These are phyloP conservation scores for Phaethornis superciliosus DNA, from an alignment of 2,113 vertebrate species.

Conservation along the genomic window DNA sequence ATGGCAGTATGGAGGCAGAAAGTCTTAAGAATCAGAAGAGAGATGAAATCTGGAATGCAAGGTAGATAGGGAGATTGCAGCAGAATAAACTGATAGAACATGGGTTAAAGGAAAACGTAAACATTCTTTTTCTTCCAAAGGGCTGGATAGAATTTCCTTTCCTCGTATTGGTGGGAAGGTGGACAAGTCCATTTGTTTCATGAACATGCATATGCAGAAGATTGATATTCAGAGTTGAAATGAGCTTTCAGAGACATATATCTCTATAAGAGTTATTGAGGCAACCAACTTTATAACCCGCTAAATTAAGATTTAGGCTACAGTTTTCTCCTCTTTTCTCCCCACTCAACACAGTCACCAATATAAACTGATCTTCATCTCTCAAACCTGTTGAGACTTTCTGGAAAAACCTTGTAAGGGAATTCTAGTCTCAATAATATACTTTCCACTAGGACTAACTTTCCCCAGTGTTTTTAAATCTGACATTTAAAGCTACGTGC, in stretches of 20 bases:
- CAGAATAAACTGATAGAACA: not conserved
- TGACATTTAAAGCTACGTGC: constrained; percentile 48
- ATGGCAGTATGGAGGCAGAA: not conserved
- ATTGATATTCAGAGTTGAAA: not conserved
- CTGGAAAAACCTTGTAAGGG: not conserved
- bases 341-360: not conserved
- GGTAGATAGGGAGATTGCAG: not conserved
- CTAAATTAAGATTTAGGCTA: not conserved
- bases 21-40: not conserved
- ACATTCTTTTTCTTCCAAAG: not conserved
- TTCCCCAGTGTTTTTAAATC: constrained; percentile 50
- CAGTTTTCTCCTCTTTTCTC: not conserved
- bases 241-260: not conserved
- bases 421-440: constrained; percentile 26
- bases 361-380: not conserved
- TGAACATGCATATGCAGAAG: rapidly evolving
- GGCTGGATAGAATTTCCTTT: not conserved
- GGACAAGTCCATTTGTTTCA: not conserved
- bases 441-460: constrained; percentile 47
- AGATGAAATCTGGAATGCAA: not conserved
- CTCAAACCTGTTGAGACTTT: not conserved
- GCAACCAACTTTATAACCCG: not conserved
- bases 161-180: not conserved
- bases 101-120: not conserved
- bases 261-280: not conserved